Conservation (phyloP, 2,797 vertebrate genomes). For the Ciconia nigra region DNA sequence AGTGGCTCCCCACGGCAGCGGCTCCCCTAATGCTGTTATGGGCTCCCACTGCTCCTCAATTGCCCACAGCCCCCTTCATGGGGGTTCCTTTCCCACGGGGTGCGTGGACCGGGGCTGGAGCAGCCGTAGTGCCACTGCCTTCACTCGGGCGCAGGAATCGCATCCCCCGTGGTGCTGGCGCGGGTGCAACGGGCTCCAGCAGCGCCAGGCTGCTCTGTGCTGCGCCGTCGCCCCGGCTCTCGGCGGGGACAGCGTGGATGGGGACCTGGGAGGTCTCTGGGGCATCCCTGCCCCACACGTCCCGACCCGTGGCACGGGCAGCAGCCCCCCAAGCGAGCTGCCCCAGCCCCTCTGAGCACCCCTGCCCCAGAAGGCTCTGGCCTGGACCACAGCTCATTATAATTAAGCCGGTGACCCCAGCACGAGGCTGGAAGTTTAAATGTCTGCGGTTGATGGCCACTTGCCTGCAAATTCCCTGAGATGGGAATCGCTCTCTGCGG, state of each 20-base stretch:
- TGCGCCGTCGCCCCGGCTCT: rapidly evolving
- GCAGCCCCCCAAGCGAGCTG: neutral
- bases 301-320: rapidly evolving
- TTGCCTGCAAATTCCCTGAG: neutral
- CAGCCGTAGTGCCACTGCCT: rapidly evolving
- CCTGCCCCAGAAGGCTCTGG: neutral
- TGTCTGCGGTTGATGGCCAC: neutral
- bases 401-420: neutral
- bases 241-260: rapidly evolving
- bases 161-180: rapidly evolving
- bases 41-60: neutral
- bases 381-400: neutral
- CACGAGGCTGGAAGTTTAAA: neutral
- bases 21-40: neutral
- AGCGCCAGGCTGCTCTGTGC: neutral
- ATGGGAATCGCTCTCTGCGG: neutral
- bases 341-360: neutral
- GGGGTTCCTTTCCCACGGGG: neutral
- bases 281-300: neutral
- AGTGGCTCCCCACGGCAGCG: neutral
- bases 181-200: neutral
- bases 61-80: rapidly evolving
- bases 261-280: neutral
- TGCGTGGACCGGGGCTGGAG: neutral
- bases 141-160: rapidly evolving